Base-by-base conservation (phyloP, 64 coral and sea anemone species). In the Stylophora pistillata region DNA sequence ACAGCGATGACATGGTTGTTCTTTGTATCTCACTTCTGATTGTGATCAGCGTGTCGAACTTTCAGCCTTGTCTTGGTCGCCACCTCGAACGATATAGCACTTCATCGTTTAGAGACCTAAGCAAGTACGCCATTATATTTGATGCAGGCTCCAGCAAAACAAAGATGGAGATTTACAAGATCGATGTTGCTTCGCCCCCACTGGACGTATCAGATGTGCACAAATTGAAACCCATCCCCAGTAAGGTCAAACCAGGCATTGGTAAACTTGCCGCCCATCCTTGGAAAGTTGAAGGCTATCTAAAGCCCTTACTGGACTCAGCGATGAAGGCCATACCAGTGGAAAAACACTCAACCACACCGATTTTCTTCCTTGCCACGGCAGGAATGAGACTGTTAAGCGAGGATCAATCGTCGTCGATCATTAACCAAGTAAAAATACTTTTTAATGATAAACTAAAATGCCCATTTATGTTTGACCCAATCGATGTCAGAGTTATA, bases 61-160 rank as follows among this genome's bases (percentile, higher is more conserved):
- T n/a, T n/a, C n/a, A n/a, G n/a, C n/a, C n/a, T n/a, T n/a, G n/a
- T n/a, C n/a, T n/a, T n/a, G n/a, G n/a, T n/a, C n/a, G n/a, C n/a
- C n/a, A n/a, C n/a, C n/a, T n/a, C n/a, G n/a, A n/a, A n/a, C n/a
- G n/a, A n/a, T n/a, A n/a, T n/a, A n/a, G n/a, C n/a, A n/a, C n/a
- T n/a, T n/a, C n/a, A n/a, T n/a, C n/a, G n/a, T n/a, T n/a, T n/a
- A n/a, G n/a, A n/a, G n/a, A n/a, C n/a, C n/a, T n/a, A n/a, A n/a
- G n/a, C 17, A 15, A 90, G 53, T 90, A 90, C 63, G 78, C 78
- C 80, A 80, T 90, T 30, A 34, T 90, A 69, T 90, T 90, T 76
- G 89, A 90, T 30, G 89, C 89, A 33, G 89, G 89, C 3, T 90
- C 89, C 1, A 90, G 55, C 37, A 70, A 30, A 53, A 90, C 89